Conservation (phyloP, 2,113 vertebrate genomes). For the Rissa tridactyla region DNA sequence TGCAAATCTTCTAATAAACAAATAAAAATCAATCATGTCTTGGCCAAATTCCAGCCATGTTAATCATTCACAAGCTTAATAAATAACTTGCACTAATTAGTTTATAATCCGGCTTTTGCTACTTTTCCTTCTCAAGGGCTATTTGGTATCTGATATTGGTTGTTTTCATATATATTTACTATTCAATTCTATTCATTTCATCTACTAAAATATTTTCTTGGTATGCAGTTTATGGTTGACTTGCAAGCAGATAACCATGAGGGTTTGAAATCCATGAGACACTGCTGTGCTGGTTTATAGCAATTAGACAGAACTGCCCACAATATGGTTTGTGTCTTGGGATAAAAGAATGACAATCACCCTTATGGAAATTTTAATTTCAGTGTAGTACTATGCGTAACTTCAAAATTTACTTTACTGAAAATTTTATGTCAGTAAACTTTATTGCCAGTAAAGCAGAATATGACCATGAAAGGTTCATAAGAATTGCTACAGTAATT, state of each 20-base stretch:
- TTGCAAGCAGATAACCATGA: background rate
- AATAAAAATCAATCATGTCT: background rate
- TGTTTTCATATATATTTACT: background rate
- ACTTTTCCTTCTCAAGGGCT: background rate
- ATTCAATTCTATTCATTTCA: background rate
- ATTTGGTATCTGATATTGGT: background rate
- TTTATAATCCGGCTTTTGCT: background rate
- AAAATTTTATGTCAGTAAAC: background rate
- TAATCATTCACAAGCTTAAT: background rate
- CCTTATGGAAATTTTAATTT: background rate
- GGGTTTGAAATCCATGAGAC: background rate
- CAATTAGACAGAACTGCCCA: background rate
- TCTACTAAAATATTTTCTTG: background rate
- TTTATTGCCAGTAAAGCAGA: background rate
- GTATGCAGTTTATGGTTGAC: background rate
- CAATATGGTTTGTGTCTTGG: background rate
- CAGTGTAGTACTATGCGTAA: background rate
- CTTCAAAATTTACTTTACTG: background rate
- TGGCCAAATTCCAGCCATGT: background rate
- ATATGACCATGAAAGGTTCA: background rate
- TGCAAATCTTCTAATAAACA: background rate
- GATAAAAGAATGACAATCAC: background rate
- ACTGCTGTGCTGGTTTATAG: background rate
- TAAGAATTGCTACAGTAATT: background rate
- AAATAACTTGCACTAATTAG: background rate